Conservation (phyloP, 2,888 invertebrate species). For the Lobophora halterata region DNA sequence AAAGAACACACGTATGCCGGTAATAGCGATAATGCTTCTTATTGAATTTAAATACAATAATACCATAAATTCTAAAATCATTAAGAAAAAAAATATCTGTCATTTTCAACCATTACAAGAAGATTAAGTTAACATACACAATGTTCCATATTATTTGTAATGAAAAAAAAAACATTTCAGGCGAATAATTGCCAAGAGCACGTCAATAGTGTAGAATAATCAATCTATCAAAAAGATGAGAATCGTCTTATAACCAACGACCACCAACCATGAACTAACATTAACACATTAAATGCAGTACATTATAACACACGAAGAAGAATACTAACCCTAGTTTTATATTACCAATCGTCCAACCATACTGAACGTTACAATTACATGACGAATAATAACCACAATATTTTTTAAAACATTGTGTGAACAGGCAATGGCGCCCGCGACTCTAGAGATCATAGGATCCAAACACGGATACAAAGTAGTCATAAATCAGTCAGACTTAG, state of each 20-base stretch:
- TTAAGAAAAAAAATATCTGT: too few relatives aligned
- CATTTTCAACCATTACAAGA: too few relatives aligned
- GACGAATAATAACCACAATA: constrained; percentile 63
- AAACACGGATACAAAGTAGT: constrained; percentile 17
- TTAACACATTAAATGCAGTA: constrained; percentile 71
- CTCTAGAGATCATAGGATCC: constrained; percentile 10
- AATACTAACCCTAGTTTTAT: constrained; percentile 53
- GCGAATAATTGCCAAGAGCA: too few relatives aligned
- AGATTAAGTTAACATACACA: too few relatives aligned
- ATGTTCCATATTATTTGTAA: too few relatives aligned
- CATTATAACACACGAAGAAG: constrained; percentile 42
- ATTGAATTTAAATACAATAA: neutral
- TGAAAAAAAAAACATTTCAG: too few relatives aligned
- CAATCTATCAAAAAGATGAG: constrained; percentile 9
- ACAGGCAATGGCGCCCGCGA: constrained; percentile 24
- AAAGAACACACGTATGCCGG: too few relatives aligned
- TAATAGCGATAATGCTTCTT: too few relatives aligned
- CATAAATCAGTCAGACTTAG: constrained; percentile 51
- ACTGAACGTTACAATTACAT: constrained; percentile 55
- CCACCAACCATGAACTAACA: constrained; percentile 42
- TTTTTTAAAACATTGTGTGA: constrained; percentile 51
- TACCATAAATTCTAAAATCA: too few relatives aligned
- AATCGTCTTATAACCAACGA: constrained; percentile 37
- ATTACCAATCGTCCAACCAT: constrained; percentile 53
- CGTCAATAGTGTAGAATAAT: constrained; percentile 13